Percentiles rank a stretch among this genome's conserved stretches.
Evolutionary conservation across 2,888 invertebrate genomes (phyloP).

Genomic region (Rugalucina vietnamica): DNA sequence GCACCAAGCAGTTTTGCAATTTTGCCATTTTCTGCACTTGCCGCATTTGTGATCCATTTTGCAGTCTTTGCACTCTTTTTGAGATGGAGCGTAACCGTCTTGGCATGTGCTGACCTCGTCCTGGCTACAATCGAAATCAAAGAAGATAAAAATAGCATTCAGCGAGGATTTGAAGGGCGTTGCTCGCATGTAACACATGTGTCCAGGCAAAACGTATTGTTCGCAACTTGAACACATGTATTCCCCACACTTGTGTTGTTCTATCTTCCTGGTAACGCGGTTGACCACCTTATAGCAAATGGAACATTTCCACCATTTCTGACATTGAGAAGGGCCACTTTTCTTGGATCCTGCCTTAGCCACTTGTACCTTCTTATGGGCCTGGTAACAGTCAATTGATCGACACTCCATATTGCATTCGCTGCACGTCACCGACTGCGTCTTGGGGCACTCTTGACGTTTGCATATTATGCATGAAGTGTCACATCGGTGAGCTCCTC

Average conservation of each 20-base stretch:
- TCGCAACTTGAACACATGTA: neutral
- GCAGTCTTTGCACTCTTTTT: neutral
- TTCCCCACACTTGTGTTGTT: neutral
- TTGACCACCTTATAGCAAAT: neutral
- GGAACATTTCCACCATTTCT: constrained; percentile 11
- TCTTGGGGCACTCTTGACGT: too few species aligned
- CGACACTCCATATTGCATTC: neutral
- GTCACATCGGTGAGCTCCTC: too few species aligned
- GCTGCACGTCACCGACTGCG: too few species aligned
- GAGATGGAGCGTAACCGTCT: neutral
- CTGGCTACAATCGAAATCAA: constrained; percentile 4
- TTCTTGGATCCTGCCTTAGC: neutral
- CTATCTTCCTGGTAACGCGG: neutral
- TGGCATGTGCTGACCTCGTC: neutral
- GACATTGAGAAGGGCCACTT: neutral
- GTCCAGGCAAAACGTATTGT: neutral
- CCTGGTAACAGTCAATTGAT: neutral
- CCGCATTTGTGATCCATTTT: neutral
- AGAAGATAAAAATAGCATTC: neutral
- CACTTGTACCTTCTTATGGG: neutral
- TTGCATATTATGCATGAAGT: too few species aligned
- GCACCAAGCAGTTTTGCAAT: neutral
- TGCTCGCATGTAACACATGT: neutral
- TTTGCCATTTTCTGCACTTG: neutral
- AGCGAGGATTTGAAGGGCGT: too few species aligned